These are phyloP conservation scores for Potamarius usumacintae DNA, from an alignment of 2,113 vertebrate species.

Conservation along the genomic window DNA sequence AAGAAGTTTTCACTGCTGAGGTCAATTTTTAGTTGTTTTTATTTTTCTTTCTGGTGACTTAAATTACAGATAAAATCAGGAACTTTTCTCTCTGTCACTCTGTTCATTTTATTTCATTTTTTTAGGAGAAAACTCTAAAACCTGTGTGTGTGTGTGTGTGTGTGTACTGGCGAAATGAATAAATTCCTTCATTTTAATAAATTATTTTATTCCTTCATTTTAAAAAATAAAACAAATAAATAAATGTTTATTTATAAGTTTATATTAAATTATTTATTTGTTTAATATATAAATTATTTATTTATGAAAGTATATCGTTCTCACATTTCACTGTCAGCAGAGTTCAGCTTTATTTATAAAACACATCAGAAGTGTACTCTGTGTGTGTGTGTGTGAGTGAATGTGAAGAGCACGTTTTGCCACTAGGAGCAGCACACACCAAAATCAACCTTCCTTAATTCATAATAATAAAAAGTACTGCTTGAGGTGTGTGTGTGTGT, in stretches of 20 bases:
- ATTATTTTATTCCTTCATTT: too few species aligned
- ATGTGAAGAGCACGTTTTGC: constrained; percentile 38
- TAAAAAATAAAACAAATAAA: too few species aligned
- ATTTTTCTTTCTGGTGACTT: background rate
- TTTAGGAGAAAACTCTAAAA: background rate
- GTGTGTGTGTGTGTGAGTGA: background rate
- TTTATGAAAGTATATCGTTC: background rate
- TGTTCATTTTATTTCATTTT: background rate
- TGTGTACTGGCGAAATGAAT: too few species aligned
- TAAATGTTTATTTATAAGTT: too few species aligned
- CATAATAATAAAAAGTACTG: background rate
- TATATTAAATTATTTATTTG: too few species aligned
- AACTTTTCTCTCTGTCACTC: too few species aligned
- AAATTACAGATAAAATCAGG: background rate
- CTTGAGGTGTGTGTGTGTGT: background rate
- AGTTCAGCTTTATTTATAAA: constrained; percentile 2
- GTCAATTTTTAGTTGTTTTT: background rate
- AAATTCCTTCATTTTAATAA: too few species aligned
- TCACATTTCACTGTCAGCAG: background rate
- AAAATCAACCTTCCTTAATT: constrained; percentile 16
- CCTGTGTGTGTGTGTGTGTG: background rate
- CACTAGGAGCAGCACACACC: constrained; percentile 58
- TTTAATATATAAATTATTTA: background rate
- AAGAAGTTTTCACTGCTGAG: background rate
- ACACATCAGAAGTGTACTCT: constrained; percentile 23